Conservation (phyloP, 2,888 invertebrate genomes). For the Chaetogeoica ovagalla region DNA sequence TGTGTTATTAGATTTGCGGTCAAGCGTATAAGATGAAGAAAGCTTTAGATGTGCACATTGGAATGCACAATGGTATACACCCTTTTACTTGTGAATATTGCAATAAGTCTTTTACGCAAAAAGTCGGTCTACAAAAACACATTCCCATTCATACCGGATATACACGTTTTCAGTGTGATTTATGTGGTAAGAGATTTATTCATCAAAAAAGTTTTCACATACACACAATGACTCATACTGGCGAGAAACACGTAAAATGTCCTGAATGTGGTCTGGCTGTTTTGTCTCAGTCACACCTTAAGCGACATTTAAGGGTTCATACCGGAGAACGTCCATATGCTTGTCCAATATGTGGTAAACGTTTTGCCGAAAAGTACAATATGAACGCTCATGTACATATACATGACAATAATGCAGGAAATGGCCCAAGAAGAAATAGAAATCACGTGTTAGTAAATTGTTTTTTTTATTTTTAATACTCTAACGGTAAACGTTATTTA, state of each 20-base stretch:
- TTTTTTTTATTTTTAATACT: neutral
- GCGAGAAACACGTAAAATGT: conserved; percentile 55
- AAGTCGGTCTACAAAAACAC: conserved; percentile 55
- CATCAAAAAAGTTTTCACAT: conserved; percentile 56
- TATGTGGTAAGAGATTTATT: conserved; percentile 55
- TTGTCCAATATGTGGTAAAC: conserved; percentile 56
- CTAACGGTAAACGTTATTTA: neutral
- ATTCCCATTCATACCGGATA: conserved; percentile 55
- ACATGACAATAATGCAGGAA: conserved; percentile 53
- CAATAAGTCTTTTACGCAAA: conserved; percentile 55
- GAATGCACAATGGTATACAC: conserved; percentile 56
- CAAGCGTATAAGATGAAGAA: conserved; percentile 56
- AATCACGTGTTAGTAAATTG: conserved; percentile 51
- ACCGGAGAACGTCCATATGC: conserved; percentile 55
- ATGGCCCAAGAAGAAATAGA: conserved; percentile 52
- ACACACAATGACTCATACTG: conserved; percentile 56
- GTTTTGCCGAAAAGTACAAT: conserved; percentile 55
- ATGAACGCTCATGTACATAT: conserved; percentile 55
- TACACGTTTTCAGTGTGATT: conserved; percentile 55
- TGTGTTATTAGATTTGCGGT: conserved; percentile 53
- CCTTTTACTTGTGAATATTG: conserved; percentile 55
- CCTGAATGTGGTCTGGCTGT: conserved; percentile 55
- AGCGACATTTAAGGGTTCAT: conserved; percentile 55
- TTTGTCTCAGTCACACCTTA: conserved; percentile 55
- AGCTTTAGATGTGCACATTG: conserved; percentile 55